Evolutionary conservation across 2,888 invertebrate genomes (phyloP), one percentile per base, ranked within the genome.

Genomic region (Andrena praecox): DNA sequence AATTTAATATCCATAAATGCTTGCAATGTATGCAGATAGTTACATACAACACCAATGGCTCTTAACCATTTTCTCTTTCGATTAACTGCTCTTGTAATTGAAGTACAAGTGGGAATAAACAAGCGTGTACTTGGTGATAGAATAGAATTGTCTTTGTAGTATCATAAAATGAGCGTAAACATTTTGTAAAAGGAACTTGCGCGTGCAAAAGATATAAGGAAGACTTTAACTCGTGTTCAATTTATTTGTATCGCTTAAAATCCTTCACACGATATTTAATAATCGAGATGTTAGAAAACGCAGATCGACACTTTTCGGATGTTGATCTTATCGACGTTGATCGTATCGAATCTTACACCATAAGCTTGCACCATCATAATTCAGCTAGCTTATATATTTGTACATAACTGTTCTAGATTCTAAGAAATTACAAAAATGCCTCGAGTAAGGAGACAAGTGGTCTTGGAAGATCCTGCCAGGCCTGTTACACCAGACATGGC

Each of bases 401-500:
- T 20, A 52, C n/a, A 10, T 72, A 2, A 24, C 20, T 84, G 75
- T 87, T 87, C 24, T 60, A 88, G 88, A 75, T 73, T 69, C 31
- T 67, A 60, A 29, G 71, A 79, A 62, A 74, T 48, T 71, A 70
- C 64, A 79, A 91, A 85, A 80, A 94, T 94, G 94, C 94, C 94
- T 89, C 93, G 94, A 89, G 92, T 92, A 87, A 93, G 93, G 87
- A 93, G 93, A 90, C 94, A 94, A 91, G 92, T 93, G 83, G 91
- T 94, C 87, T 90, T 94, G 89, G 94, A 94, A 87, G 94, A 94
- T 89, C 93, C 93, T 77, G 89, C 93, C 80, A 92, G 94, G 89
- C 93, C 94, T 77, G 93, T 94, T 77, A 94, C 94, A 86, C 94
- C 94, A 80, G 94, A 94, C 86, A 93, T 93, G 93, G 91, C 90